Conservation (phyloP, 2,888 invertebrate species). For the Macrophya annulata region DNA sequence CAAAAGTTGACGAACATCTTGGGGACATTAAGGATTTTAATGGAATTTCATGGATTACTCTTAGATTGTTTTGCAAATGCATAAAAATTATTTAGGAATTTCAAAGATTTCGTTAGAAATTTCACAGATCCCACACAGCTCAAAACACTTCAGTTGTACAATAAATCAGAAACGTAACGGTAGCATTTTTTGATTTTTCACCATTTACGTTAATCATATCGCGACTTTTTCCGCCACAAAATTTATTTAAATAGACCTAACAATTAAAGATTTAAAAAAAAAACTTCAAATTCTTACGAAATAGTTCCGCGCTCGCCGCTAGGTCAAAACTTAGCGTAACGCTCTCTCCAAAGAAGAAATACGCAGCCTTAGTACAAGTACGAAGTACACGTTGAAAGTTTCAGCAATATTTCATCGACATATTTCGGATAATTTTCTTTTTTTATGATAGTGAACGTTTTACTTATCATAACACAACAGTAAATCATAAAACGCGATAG, state of each 20-base stretch:
- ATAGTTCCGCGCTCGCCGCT: neutral
- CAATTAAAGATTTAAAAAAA: too few species aligned
- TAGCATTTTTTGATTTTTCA: neutral
- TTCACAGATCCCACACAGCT: neutral
- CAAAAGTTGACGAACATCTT: neutral
- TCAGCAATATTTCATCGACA: too few species aligned
- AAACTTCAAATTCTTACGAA: neutral
- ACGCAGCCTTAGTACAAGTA: neutral
- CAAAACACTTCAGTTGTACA: neutral
- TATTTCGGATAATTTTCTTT: too few species aligned
- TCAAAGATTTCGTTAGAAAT: neutral
- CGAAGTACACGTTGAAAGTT: too few species aligned
- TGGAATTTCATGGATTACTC: neutral
- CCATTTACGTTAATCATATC: neutral
- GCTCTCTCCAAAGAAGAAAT: neutral
- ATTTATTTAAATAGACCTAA: neutral
- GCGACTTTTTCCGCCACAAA: neutral
- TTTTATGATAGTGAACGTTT: too few species aligned
- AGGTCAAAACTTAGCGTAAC: neutral
- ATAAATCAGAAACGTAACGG: neutral
- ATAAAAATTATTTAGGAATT: neutral
- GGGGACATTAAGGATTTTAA: neutral
- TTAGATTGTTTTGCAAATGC: neutral
- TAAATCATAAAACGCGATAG: too few species aligned
- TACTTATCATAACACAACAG: too few species aligned